Evolutionary conservation across 2,113 vertebrate genomes (phyloP).

Genomic region (Labeo catla): DNA sequence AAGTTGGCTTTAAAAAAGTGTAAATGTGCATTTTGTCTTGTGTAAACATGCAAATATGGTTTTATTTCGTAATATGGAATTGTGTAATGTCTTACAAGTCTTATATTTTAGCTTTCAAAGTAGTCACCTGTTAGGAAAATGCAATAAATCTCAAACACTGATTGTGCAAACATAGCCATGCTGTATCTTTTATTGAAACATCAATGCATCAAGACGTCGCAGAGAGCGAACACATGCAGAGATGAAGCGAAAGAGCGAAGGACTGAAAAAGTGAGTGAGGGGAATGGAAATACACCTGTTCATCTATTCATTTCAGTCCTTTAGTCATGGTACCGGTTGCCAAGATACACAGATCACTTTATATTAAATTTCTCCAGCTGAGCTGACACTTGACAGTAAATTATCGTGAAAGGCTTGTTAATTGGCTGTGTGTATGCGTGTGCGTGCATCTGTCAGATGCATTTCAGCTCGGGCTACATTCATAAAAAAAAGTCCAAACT

Average conservation of each 20-base stretch:
- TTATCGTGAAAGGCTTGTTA: conserved; percentile 70
- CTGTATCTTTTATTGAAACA: neutral
- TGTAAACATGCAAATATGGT: neutral
- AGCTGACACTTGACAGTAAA: conserved; percentile 73
- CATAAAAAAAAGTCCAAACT: conserved; percentile 25
- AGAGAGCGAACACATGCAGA: neutral
- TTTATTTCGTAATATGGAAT: no score
- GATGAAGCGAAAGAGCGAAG: neutral
- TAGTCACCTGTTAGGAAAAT: neutral
- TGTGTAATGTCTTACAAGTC: neutral
- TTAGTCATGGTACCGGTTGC: conserved; percentile 66
- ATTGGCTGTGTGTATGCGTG: conserved; percentile 50
- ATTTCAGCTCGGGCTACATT: conserved; percentile 25
- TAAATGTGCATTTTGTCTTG: no score
- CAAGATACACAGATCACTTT: conserved; percentile 74
- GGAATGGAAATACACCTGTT: conserved; percentile 65
- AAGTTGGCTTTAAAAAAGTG: no score
- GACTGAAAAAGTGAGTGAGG: conserved; percentile 28
- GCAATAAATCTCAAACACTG: neutral
- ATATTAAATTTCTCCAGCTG: conserved; percentile 75
- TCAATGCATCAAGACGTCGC: neutral
- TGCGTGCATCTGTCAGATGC: conserved; percentile 21
- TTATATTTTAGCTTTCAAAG: neutral
- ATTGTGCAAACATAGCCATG: neutral
- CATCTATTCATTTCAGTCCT: conserved; percentile 57